Evolutionary conservation across 2,113 vertebrate genomes (phyloP).

Genomic region (Emydura subglobosa): DNA sequence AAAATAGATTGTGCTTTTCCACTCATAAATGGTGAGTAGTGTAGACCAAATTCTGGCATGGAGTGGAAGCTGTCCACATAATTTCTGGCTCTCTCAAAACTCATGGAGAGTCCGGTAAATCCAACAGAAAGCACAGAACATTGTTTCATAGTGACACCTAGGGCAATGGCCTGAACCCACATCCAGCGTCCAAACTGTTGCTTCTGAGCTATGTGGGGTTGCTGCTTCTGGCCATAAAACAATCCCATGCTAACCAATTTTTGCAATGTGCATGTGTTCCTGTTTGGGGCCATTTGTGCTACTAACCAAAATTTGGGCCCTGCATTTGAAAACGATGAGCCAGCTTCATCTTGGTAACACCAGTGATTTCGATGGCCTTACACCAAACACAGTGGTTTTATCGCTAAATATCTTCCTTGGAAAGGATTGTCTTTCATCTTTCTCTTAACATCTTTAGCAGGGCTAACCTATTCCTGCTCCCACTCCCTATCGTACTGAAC

Average conservation of each 20-base stretch:
- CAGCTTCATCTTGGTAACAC: neutral
- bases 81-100: neutral
- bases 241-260: neutral
- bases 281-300: fast-evolving
- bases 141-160: neutral
- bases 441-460: neutral
- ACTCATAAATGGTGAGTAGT: neutral
- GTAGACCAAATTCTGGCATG: neutral
- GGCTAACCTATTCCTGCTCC: neutral
- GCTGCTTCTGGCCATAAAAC: neutral
- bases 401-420: neutral
- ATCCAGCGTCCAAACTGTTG: neutral
- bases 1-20: neutral
- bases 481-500: neutral
- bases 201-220: neutral
- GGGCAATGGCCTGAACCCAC: neutral
- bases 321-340: neutral
- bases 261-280: fast-evolving
- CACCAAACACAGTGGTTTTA: neutral
- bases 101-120: neutral
- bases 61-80: neutral
- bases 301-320: neutral
- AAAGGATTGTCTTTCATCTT: constrained; percentile 11
- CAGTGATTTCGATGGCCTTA: constrained; percentile 1
- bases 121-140: too few relatives aligned